Evolutionary conservation across 2,888 invertebrate species (phyloP).

Genomic region (Nomada fabriciana): DNA sequence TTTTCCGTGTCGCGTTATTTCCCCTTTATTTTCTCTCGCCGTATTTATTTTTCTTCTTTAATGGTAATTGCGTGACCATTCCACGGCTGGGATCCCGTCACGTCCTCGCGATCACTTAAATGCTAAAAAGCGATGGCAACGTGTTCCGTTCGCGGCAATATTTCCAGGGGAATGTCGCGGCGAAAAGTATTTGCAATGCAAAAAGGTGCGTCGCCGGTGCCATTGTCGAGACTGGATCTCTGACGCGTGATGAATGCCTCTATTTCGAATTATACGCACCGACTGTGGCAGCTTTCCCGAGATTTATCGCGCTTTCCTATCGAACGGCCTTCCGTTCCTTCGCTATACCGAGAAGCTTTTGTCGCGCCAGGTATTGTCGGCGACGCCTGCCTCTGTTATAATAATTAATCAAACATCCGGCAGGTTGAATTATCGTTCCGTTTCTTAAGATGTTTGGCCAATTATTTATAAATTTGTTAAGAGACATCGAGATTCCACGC

Average conservation of each 20-base stretch:
- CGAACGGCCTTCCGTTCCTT: background rate
- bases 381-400: too few relatives aligned
- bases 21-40: too few relatives aligned
- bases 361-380: background rate
- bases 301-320: conserved; percentile 41
- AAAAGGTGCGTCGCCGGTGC: conserved; percentile 60
- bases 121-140: conserved; percentile 72
- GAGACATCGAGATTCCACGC: too few relatives aligned
- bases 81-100: conserved; percentile 61
- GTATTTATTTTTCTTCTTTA: background rate
- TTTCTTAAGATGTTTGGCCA: too few relatives aligned
- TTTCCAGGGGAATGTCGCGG: conserved; percentile 18
- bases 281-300: conserved; percentile 20
- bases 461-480: too few relatives aligned
- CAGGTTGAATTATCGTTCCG: too few relatives aligned
- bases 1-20: background rate
- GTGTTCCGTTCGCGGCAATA: conserved; percentile 38
- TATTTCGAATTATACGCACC: conserved; percentile 36
- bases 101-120: conserved; percentile 66
- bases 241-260: conserved; percentile 56
- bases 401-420: too few relatives aligned
- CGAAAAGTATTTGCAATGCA: conserved; percentile 69
- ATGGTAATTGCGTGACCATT: conserved; percentile 44
- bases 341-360: background rate
- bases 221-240: conserved; percentile 63